A percentile compares a stretch with the other conserved stretches of the same genome.
Evolutionary conservation across 1,140 invertebrate species (phyloP).

Genomic region (Brachionus plicatilis): DNA sequence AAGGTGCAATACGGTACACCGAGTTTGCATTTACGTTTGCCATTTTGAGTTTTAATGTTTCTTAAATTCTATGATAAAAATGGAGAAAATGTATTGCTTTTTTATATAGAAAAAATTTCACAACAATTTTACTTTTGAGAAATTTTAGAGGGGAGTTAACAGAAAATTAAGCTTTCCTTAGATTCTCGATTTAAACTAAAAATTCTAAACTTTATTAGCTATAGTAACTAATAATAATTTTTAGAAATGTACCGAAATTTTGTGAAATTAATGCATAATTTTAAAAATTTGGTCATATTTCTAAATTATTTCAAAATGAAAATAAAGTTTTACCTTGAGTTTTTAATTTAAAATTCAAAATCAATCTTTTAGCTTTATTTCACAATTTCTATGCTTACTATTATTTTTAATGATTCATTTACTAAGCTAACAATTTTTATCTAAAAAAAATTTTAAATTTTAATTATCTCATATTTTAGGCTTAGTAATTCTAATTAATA

Average conservation of each 20-base stretch:
- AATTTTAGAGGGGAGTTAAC: not conserved
- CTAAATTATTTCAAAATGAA: not conserved
- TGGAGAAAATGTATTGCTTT: not conserved
- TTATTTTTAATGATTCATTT: not conserved
- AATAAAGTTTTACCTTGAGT: not conserved
- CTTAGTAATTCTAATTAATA: too few relatives aligned
- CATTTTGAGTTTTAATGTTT: not conserved
- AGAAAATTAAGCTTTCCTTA: not conserved
- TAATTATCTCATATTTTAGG: too few relatives aligned
- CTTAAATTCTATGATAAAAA: constrained; percentile 6
- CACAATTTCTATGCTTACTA: not conserved
- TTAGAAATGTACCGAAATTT: not conserved
- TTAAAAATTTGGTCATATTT: not conserved
- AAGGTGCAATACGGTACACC: constrained; percentile 55
- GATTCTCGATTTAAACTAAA: not conserved
- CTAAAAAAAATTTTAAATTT: not conserved
- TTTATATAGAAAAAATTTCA: not conserved
- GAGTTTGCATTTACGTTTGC: not conserved
- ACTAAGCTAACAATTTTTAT: not conserved
- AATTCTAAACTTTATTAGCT: not conserved
- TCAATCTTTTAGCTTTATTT: not conserved
- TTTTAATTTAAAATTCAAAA: not conserved
- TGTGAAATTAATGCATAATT: not conserved
- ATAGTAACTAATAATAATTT: not conserved
- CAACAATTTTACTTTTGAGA: not conserved